Base-by-base conservation (phyloP, 2,888 invertebrate species). In the Disparrhopalites patrizii region DNA sequence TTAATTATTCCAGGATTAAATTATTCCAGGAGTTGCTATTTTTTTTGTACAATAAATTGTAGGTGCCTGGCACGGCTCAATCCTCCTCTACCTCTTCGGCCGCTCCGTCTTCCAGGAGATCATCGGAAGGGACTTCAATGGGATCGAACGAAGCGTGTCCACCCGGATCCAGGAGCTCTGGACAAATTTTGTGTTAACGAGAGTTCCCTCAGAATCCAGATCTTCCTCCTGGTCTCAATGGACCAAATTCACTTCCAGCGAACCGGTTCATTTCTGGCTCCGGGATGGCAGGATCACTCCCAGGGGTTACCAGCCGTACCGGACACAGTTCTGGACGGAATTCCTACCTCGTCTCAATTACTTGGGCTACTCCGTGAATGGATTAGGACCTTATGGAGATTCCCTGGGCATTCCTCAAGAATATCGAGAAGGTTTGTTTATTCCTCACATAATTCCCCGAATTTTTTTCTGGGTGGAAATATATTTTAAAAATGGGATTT, bases 231-330 rank as follows among this genome's bases (percentile, higher is more conserved):
- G 74, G 74, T 65, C 69, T 25, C 69, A 68, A 52, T 74, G 74
- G 74, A 69, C 71, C 18, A 72, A 71, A 47, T 74, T 66, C 51
- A 70, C 70, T 1, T 50, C 83, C 15, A 80, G 82, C 1, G 81
- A 80, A 28, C 76, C 77, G 1, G 76, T 75, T 60, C 76, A 77
- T 47, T 73, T 67, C 58, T 73, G 75, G 57, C 82, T 83, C 54
- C 79, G 80, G 13, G 89, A 89, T 88, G 80, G 81, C 69, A 82
- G 83, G 23, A 87, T 72, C 8, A 87, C 76, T 82, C 81, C 71
- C 76, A 15, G 66, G 23, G 74, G 75, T 27, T 73, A 75, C 54
- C 68, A 72, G 62, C 71, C 73, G 4, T 70, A 75, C 63, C 68
- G 75, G 58, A 72, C 79, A 43, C 74, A 76, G 56, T 82, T 81